Evolutionary conservation across 2,797 vertebrate genomes (phyloP).

Genomic region (Parambassis ranga): DNA sequence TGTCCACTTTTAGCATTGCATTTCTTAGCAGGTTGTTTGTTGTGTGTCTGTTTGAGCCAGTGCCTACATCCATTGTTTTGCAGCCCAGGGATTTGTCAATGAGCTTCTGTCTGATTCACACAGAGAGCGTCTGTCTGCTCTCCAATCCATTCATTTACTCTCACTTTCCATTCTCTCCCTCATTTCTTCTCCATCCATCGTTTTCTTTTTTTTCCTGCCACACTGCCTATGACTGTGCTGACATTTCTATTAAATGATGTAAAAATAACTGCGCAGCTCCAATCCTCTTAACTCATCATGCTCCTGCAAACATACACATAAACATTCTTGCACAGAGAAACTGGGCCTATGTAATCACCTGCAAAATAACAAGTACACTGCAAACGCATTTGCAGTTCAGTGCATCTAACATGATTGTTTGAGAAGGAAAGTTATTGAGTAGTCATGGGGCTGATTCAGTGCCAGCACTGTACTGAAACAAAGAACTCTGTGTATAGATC

Average conservation of each 20-base stretch:
- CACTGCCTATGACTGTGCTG: not conserved
- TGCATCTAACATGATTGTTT: not conserved
- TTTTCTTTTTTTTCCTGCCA: conserved; percentile 9
- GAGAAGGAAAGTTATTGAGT: not conserved
- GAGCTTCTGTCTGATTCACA: conserved; percentile 77
- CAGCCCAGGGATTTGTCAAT: conserved; percentile 70
- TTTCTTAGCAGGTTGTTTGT: conserved; percentile 55
- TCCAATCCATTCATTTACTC: conserved; percentile 64
- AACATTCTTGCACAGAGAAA: not conserved
- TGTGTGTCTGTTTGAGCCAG: conserved; percentile 46
- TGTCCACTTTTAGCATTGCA: conserved; percentile 33
- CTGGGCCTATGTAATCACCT: not conserved
- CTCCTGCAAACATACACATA: not conserved
- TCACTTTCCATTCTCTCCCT: conserved; percentile 46
- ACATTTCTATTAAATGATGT: conserved; percentile 15
- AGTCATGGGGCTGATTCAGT: not conserved
- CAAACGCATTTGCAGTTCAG: not conserved
- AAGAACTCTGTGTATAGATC: not conserved
- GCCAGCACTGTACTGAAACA: not conserved
- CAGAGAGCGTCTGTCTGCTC: conserved; percentile 64
- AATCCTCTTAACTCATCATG: not conserved
- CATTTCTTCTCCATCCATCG: conserved; percentile 17
- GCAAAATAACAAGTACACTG: not conserved
- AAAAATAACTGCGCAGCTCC: conserved; percentile 31
- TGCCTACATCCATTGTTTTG: conserved; percentile 71